Base-by-base conservation (phyloP, 2,888 invertebrate genomes). In the Callosobruchus maculatus region DNA sequence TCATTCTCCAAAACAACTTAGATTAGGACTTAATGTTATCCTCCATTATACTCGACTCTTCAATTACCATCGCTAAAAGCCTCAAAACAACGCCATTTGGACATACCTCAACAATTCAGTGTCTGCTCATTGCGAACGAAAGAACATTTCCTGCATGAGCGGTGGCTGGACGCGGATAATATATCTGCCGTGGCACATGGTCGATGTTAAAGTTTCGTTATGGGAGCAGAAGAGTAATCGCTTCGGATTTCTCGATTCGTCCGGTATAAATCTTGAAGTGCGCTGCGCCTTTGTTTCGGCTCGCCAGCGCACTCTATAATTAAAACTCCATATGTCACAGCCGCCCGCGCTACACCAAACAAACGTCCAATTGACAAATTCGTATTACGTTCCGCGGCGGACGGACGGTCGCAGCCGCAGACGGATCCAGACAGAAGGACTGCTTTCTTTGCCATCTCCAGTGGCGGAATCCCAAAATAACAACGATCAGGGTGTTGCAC, bases 341-440 rank as follows among this genome's bases (percentile, higher is more conserved):
- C 67, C 69, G 72, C 68, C 74, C 67, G 21, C 66, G 70, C 73
- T 71, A 76, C 72, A 76, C 74, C 74, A 76, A 76, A 76, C 76
- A 76, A 76, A 74, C 70, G 76, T 76, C 76, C 49, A 49, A 49
- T 49, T 75, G 77, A 77, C 75, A 77, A 77, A 77, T 77, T 73
- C 73, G 75, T 74, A 75, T 77, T 76, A 74, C 75, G 71, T 78
- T 75, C 72, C 71, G 75, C 72, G 30, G 30, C 30, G 49, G 49
- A 49, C 18, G 49, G 13, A 49, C 49, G 49, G 49, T 49, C 49
- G 49, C 49, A 49, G 49, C 49, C 49, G 49, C 18, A 18, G 49
- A 49, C 71, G 70, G 68, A 74, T 71, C 72, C 74, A 73, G 74
- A 74, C 70, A 31, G 72, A 66, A 74, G 71, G 30, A 72, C 70